Conservation (phyloP, 2,113 vertebrate genomes). For the Camelus dromedarius region DNA sequence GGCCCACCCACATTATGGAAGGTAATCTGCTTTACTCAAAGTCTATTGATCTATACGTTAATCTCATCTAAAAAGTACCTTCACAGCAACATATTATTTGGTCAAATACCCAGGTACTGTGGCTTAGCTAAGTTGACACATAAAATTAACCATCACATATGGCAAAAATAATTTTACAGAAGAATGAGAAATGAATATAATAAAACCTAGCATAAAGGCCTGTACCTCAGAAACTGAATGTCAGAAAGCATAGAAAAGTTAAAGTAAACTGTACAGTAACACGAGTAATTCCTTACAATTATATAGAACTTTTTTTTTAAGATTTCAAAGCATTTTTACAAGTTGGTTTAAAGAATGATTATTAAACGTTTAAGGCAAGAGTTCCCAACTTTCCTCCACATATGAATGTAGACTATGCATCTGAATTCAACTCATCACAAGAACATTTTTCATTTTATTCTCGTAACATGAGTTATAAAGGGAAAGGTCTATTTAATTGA, state of each 20-base stretch:
- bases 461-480: background rate
- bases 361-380: background rate
- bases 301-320: background rate
- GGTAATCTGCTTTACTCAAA: background rate
- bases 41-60: background rate
- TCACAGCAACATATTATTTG: background rate
- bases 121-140: background rate
- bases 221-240: background rate
- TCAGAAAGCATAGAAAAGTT: background rate
- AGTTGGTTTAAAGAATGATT: background rate
- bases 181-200: background rate
- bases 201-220: background rate
- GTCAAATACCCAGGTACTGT: background rate
- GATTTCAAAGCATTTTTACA: background rate
- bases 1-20: no score
- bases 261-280: background rate
- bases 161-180: background rate
- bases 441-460: background rate
- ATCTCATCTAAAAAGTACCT: background rate
- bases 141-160: background rate
- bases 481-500: background rate
- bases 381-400: background rate
- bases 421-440: background rate
- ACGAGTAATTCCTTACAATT: background rate
- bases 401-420: background rate